Evolutionary conservation across 1,140 invertebrate species (phyloP).

Genomic region (Linepithema humile): DNA sequence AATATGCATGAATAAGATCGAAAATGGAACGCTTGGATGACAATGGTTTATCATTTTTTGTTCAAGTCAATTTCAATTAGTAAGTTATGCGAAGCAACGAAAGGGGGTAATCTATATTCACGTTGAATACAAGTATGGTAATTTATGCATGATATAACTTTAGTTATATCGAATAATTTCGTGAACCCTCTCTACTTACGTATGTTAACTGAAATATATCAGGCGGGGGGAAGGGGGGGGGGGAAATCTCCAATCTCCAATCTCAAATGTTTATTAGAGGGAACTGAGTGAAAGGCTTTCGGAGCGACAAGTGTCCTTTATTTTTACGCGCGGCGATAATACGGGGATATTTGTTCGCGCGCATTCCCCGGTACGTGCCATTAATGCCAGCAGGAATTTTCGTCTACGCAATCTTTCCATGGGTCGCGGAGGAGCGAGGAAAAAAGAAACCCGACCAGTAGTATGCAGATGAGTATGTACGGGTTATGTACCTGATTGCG

Average conservation of each 20-base stretch:
- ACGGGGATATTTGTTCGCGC: conserved; percentile 31
- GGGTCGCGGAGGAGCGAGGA: neutral
- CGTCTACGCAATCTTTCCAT: neutral
- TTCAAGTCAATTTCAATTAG: conserved; percentile 1
- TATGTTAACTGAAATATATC: neutral
- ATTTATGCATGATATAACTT: neutral
- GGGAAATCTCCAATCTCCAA: neutral
- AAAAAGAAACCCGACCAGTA: conserved; percentile 37
- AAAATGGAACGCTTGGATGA: neutral
- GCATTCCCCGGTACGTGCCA: conserved; percentile 41
- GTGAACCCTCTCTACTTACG: neutral
- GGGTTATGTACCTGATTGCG: conserved; percentile 67
- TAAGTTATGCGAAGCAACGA: neutral
- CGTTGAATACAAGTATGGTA: neutral
- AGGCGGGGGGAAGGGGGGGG: neutral
- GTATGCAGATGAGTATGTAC: conserved; percentile 28
- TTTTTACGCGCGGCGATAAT: conserved; percentile 36
- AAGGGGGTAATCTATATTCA: conserved; percentile 4
- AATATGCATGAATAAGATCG: neutral
- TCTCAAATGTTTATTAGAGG: conserved; percentile 5
- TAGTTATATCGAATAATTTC: neutral
- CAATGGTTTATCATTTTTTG: neutral
- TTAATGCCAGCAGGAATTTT: conserved; percentile 27
- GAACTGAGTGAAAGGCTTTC: neutral
- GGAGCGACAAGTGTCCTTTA: conserved; percentile 27